Conservation (phyloP, 1,140 invertebrate genomes). For the Pararge aegeria region DNA sequence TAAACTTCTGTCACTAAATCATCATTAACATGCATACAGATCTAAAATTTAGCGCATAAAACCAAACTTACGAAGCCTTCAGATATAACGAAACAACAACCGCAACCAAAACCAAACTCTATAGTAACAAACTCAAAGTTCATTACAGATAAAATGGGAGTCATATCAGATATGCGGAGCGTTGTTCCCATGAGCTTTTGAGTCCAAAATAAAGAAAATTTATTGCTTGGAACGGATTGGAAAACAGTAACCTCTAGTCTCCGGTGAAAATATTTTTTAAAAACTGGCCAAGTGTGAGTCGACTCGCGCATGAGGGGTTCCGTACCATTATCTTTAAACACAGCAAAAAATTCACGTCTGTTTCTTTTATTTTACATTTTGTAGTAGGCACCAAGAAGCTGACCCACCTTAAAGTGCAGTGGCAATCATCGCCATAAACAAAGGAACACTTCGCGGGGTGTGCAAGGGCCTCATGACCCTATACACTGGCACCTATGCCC, state of each 20-base stretch:
- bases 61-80: constrained; percentile 10
- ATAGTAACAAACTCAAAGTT: not conserved
- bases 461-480: too few relatives aligned
- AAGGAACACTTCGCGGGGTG: too few relatives aligned
- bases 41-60: constrained; percentile 19
- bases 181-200: constrained; percentile 28
- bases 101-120: constrained; percentile 4
- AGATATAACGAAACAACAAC: not conserved
- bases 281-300: too few relatives aligned
- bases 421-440: too few relatives aligned
- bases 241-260: constrained; percentile 31
- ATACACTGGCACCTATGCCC: too few relatives aligned
- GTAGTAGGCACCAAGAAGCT: too few relatives aligned
- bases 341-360: too few relatives aligned
- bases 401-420: too few relatives aligned
- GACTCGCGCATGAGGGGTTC: too few relatives aligned
- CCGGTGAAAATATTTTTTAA: constrained; percentile 19
- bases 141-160: not conserved
- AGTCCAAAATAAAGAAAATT: constrained; percentile 38
- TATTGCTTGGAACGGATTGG: constrained; percentile 35
- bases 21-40: constrained; percentile 15
- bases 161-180: constrained; percentile 5
- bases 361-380: too few relatives aligned
- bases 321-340: too few relatives aligned
- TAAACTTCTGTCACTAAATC: constrained; percentile 13